Evolutionary conservation across 2,888 invertebrate species (phyloP), one percentile per base, ranked within the genome.

Genomic region (Eremobia ochroleuca): DNA sequence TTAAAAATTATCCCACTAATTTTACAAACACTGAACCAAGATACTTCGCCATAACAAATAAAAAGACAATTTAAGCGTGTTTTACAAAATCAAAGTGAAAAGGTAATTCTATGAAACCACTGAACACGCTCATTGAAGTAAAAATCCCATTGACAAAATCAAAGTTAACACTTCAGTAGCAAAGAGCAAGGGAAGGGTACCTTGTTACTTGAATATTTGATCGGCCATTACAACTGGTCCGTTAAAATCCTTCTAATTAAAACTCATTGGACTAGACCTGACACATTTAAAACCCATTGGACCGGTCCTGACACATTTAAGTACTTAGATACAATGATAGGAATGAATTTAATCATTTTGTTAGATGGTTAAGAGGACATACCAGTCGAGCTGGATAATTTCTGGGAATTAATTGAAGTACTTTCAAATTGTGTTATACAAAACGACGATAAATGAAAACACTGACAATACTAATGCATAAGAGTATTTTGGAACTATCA

Each of bases 151-250:
- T 83, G 65, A 52, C 74, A 61, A 85, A 76, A 79, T 79, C 67
- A 43, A 76, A 88, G 83, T 80, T 72, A 80, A 76, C 79, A 78
- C 64, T 84, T 79, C 52, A 18, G 65, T 82, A 82, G 82, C 73
- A 83, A 82, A 80, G 85, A 81, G 55, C 74, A 62, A 61, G 4
- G 46, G n/a, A 15, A 46, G 58, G 82, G 79, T 76, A 76, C 76
- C 76, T 76, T 78, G 83, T 85, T 58, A 70, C 65, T 82, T 81
- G 79, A 87, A 88, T 85, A 85, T 83, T 87, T 82, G 58, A 88
- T 78, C 68, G 58, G 64, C 58, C 76, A 85, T 83, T 81, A 81
- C 81, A 76, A 65, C 43, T 82, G 65, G 55, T 64, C 75, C 75
- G 76, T 82, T 85, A 58, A 83, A 87, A 79, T 81, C 78, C 77